Conservation (phyloP, 1,140 invertebrate genomes). For the Saccostrea echinata region DNA sequence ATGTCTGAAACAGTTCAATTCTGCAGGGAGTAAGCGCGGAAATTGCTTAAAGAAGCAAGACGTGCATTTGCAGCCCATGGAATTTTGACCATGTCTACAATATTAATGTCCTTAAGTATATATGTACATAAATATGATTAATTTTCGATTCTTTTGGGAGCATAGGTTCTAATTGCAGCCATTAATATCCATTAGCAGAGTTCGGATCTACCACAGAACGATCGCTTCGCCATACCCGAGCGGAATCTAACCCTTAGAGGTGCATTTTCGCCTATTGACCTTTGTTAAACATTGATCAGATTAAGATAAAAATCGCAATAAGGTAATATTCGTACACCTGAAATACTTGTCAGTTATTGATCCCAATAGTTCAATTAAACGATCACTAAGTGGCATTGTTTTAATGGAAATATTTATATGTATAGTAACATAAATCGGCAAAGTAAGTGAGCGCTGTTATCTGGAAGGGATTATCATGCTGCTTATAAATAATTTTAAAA, state of each 20-base stretch:
- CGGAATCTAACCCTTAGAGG: slow-evolving; percentile 2
- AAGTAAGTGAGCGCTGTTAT: not conserved
- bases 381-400: not conserved
- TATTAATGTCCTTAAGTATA: slow-evolving; percentile 35
- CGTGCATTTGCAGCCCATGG: slow-evolving; percentile 18
- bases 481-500: too few relatives aligned
- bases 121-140: slow-evolving; percentile 38
- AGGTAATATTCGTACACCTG: slow-evolving; percentile 15
- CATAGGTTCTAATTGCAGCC: slow-evolving; percentile 19
- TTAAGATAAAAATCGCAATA: slow-evolving; percentile 10
- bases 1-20: not conserved
- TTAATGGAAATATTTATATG: not conserved
- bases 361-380: not conserved
- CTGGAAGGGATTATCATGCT: too few relatives aligned
- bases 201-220: not conserved
- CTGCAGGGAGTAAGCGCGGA: not conserved
- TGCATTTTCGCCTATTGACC: not conserved
- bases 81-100: slow-evolving; percentile 10
- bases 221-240: not conserved
- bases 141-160: slow-evolving; percentile 24
- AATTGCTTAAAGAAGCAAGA: slow-evolving; percentile 28
- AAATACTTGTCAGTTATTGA: slow-evolving; percentile 10
- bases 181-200: slow-evolving; percentile 30
- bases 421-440: not conserved
- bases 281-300: slow-evolving; percentile 35